Percentiles rank a stretch among this genome's conserved stretches.
Evolutionary conservation across 2,797 vertebrate genomes (phyloP).

Genomic region (Ctenochaetus hawaiiensis): DNA sequence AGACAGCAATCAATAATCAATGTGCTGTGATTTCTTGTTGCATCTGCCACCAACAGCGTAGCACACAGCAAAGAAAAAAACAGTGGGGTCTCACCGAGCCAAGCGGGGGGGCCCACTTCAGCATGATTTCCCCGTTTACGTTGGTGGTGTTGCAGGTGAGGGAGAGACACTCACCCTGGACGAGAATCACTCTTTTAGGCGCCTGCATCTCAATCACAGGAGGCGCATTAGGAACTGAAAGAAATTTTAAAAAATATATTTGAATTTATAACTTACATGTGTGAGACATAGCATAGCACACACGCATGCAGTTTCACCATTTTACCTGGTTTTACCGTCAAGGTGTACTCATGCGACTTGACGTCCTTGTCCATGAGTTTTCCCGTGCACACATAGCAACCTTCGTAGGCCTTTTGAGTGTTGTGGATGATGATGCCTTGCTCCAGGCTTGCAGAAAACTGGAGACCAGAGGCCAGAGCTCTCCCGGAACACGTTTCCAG

Average conservation of each 20-base stretch:
- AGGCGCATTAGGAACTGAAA: constrained; percentile 87
- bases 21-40: neutral
- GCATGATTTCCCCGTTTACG: constrained; percentile 89
- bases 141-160: constrained; percentile 91
- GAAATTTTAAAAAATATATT: constrained; percentile 30
- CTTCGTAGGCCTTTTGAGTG: constrained; percentile 85
- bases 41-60: constrained; percentile 24
- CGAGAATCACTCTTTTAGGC: constrained; percentile 87
- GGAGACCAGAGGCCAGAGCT: constrained; percentile 85
- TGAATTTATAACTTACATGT: neutral
- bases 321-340: constrained; percentile 91
- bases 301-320: neutral
- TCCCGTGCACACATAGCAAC: constrained; percentile 91
- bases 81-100: constrained; percentile 87
- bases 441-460: constrained; percentile 85
- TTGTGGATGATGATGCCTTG: constrained; percentile 88
- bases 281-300: neutral
- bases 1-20: neutral
- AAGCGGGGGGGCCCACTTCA: constrained; percentile 86
- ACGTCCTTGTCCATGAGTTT: constrained; percentile 72
- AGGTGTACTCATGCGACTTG: constrained; percentile 81
- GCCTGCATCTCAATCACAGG: constrained; percentile 89
- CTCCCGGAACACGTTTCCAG: constrained; percentile 85
- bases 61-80: constrained; percentile 40
- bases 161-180: constrained; percentile 87